Evolutionary conservation across 2,113 vertebrate genomes (phyloP).

Genomic region (Naja naja): DNA sequence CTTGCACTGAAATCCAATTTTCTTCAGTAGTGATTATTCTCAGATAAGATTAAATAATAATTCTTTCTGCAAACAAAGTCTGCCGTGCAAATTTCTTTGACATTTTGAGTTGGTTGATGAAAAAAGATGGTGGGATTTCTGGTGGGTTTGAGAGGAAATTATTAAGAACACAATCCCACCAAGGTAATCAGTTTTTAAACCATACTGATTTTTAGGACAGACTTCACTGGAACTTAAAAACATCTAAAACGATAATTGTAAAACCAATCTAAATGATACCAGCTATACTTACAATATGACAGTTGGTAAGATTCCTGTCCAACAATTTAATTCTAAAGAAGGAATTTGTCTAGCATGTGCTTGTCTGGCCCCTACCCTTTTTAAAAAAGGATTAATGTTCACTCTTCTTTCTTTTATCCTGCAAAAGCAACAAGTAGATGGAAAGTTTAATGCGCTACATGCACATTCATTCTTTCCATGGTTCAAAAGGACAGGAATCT

Average conservation of each 20-base stretch:
- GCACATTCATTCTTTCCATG: conserved; percentile 37
- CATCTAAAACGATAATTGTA: not conserved
- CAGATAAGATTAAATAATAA: not conserved
- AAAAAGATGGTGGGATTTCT: not conserved
- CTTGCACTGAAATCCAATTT: not conserved
- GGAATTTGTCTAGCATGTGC: not conserved
- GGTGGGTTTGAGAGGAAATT: not conserved
- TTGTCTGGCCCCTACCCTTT: not conserved
- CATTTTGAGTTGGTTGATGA: not conserved
- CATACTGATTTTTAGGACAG: not conserved
- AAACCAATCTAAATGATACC: not conserved
- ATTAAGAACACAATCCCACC: not conserved
- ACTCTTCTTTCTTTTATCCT: not conserved
- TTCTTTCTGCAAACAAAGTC: not conserved
- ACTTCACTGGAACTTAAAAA: not conserved
- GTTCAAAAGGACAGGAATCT: conserved; percentile 29
- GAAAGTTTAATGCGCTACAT: not conserved
- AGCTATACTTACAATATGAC: not conserved
- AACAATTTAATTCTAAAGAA: not conserved
- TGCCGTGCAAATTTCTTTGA: not conserved
- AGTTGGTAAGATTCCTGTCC: rapidly evolving
- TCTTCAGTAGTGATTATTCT: not conserved
- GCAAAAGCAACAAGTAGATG: not conserved
- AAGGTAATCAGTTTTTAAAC: not conserved
- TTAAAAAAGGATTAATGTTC: not conserved